Percentiles rank a stretch among this genome's conserved stretches.
Conservation (phyloP, 2,113 vertebrate species). For the Camelus dromedarius region DNA sequence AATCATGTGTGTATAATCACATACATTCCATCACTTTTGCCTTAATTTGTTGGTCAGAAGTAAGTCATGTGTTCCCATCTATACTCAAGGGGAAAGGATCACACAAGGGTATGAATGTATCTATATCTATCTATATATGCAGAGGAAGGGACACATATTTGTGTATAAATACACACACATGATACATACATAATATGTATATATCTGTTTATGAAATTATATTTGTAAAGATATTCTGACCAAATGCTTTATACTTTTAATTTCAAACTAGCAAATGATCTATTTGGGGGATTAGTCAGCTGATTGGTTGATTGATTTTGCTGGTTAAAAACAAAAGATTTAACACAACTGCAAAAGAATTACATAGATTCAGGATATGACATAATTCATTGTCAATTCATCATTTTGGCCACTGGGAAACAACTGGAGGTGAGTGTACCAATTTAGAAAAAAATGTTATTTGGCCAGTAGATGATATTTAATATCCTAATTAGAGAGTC, state of each 20-base stretch:
- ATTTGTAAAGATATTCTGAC: not conserved
- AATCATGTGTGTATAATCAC: not conserved
- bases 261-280: not conserved
- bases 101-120: not conserved
- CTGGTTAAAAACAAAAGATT: not conserved
- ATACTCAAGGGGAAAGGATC: not conserved
- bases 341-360: not conserved
- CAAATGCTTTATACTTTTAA: not conserved
- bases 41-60: not conserved
- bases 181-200: not conserved
- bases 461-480: not conserved
- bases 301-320: not conserved
- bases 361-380: not conserved
- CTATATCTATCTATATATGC: not conserved
- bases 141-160: not conserved
- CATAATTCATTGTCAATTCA: not conserved
- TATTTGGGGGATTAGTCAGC: not conserved
- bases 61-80: not conserved
- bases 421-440: not conserved
- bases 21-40: not conserved
- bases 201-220: not conserved
- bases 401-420: not conserved
- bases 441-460: not conserved
- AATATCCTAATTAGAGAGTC: constrained; percentile 25
- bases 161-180: not conserved